Percentiles rank a stretch among this genome's conserved stretches.
Evolutionary conservation across 2,797 vertebrate species (phyloP).

Genomic region (Simalia tracyae): DNA sequence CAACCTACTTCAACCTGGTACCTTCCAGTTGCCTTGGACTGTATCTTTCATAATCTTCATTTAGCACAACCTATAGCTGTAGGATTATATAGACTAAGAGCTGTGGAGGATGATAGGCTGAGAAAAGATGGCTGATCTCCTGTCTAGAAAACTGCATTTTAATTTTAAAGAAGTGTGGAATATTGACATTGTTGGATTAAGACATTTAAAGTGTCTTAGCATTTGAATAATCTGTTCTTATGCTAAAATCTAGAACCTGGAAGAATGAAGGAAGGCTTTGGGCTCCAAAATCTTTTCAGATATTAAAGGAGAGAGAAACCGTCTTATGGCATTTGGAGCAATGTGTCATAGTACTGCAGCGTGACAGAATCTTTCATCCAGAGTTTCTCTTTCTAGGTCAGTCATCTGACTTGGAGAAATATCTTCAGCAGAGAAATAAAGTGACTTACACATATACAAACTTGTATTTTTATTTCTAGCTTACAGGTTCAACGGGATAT

Average conservation of each 20-base stretch:
- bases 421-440: conserved; percentile 6
- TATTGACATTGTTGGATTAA: conserved; percentile 26
- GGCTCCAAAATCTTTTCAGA: conserved; percentile 23
- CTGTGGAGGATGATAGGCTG: not conserved
- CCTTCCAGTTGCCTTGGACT: not conserved
- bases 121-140: not conserved
- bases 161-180: not conserved
- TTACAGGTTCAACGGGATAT: not conserved
- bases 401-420: conserved; percentile 10
- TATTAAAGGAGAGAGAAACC: conserved; percentile 40
- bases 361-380: not conserved
- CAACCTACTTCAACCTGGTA: not conserved
- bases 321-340: conserved; percentile 12
- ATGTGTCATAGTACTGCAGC: conserved; percentile 28
- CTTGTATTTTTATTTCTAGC: not conserved
- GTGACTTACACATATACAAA: not conserved
- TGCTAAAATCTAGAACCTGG: conserved; percentile 19
- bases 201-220: conserved; percentile 44
- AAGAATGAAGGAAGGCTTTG: conserved; percentile 54
- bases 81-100: not conserved
- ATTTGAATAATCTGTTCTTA: conserved; percentile 47
- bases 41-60: not conserved
- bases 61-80: not conserved
- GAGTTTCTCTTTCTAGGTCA: not conserved
- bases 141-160: not conserved